These are phyloP conservation scores for Lymantria monacha DNA, from an alignment of 2,888 invertebrate genomes.

Conservation along the genomic window DNA sequence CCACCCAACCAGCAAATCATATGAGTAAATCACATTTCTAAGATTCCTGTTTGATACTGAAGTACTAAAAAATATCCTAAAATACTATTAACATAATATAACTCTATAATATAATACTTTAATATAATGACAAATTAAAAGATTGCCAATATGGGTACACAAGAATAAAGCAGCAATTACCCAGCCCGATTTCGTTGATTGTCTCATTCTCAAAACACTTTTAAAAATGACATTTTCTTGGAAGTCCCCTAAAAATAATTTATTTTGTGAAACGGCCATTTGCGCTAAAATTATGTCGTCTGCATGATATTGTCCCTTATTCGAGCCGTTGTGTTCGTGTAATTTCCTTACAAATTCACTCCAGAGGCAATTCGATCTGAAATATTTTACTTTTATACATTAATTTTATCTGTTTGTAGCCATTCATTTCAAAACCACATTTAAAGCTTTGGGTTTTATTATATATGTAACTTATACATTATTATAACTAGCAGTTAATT, in stretches of 20 bases:
- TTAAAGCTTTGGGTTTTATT: no score
- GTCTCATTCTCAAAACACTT: neutral
- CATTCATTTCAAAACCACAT: constrained; percentile 4
- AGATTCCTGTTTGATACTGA: no score
- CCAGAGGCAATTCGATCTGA: neutral
- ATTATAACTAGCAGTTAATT: neutral
- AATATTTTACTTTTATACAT: constrained; percentile 2
- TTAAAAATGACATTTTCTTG: constrained; percentile 4
- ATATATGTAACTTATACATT: no score
- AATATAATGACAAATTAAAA: no score
- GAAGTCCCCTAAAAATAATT: constrained; percentile 2
- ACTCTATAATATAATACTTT: no score
- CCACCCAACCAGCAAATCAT: no score
- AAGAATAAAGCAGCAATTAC: no score
- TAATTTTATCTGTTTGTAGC: constrained; percentile 15
- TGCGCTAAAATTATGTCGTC: neutral
- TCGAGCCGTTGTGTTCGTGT: neutral
- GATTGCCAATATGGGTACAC: no score
- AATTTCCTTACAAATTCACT: constrained; percentile 25
- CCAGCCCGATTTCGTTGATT: neutral
- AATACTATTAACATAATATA: no score
- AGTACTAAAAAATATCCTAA: no score
- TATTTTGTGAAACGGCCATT: neutral
- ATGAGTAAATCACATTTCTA: no score
- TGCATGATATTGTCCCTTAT: neutral